Base-by-base conservation (phyloP, 2,113 vertebrate species). In the Oryzias melastigma region DNA sequence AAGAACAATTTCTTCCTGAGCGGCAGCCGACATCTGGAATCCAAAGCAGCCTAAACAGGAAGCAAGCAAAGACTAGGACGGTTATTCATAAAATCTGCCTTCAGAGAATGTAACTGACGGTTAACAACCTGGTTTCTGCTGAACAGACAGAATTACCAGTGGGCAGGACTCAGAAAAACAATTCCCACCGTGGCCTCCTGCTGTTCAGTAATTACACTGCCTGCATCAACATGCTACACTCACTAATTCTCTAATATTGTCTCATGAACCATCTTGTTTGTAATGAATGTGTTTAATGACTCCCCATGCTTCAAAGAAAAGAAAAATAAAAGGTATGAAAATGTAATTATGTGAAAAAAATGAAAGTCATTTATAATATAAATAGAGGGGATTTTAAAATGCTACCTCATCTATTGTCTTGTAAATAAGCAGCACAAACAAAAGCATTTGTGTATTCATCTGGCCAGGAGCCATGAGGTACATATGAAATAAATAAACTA, bases 1-100 rank as follows among this genome's bases (percentile, higher is more conserved):
- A 0, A 87, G 83, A 77, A 69, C 80, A 43, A 65, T 84, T 75
- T 84, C 84, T 15, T 88, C 83, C 42, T 90, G 62, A 89, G 51
- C 48, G 8, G 27, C 12, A 54, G 27, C 22, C 10, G 53, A 40
- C 16, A 15, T 14, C 4, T 43, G 24, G 15, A 58, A 45, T 25
- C 15, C 35, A n/a, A n/a, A 16, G 7, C 16, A 3, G 44, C 16
- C 44, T 46, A 16, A 17, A 14, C 14, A 44, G 14, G 43, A 44
- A 44, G 4, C 42, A 5, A 14, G 3, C 16, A 16, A 17, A 44
- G 14, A 44, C 14, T 16, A 18, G 12, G 5, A 13, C 44, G 24
- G n/a, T n/a, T 3, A 56, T 16, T 22, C 20, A 25, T 29, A n/a
- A 62, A 48, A 55, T 35, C 46, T 27, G 19, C 0, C 43, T n/a